Base-by-base conservation (phyloP, 2,113 vertebrate species). In the Paedocypris sp. region DNA sequence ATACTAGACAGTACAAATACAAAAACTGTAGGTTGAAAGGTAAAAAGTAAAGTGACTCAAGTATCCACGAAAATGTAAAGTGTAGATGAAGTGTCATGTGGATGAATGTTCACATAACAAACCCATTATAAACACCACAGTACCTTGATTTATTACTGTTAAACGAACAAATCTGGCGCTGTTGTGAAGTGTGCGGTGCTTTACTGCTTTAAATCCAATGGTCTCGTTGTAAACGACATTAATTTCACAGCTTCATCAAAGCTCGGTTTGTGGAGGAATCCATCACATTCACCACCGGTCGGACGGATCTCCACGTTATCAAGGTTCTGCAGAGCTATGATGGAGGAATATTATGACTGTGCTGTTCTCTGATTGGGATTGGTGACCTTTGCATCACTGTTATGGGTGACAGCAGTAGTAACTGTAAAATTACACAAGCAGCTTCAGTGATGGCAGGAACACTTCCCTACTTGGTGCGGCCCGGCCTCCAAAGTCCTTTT, bases 401-500 rank as follows among this genome's bases (percentile, higher is more conserved):
- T 28, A 22, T 8, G 13, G n/a, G 15, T 41, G 9, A 57, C 25
- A 13, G 11, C 11, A n/a, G 9, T 6, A 10, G 4, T 38, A 11
- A 39, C 7, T 41, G 6, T 43, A 5, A 26, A 6, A 35, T 26
- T 4, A 28, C 1, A 16, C 3, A 23, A 26, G 15, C 10, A 11
- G 36, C 15, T 50, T 5, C 7, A 59, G 7, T 31, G 8, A 42
- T 43, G 36, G n/a, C 12, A 26, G n/a, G n/a, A 35, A 11, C 4
- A 9, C 47, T 16, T 60, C 32, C 64, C 19, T 60, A 31, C 31
- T 35, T 54, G 33, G 26, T 1, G 15, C 54, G 20, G n/a, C 33
- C 32, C 54, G 42, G 4, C 29, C 9, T 28, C 28, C 63, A 41
- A 70, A 58, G 63, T 62, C 58, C 51, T 23, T 49, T 51, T 19